Evolutionary conservation across 1,140 invertebrate species (phyloP).

Genomic region (Zaprionus vittiger): DNA sequence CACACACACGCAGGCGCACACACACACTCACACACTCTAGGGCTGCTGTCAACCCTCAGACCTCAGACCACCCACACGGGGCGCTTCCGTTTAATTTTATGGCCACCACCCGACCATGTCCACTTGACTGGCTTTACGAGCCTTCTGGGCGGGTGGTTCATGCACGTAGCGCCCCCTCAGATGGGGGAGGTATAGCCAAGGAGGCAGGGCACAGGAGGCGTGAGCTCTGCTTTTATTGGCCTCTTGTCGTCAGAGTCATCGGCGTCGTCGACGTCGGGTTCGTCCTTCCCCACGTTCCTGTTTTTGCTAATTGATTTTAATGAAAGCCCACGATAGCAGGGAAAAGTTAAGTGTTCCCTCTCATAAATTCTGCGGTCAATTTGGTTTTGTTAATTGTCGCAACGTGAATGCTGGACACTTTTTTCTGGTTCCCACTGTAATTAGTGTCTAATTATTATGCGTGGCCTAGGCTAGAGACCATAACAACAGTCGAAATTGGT

Average conservation of each 20-base stretch:
- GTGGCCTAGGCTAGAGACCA: not conserved
- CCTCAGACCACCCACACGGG: slow-evolving; percentile 17
- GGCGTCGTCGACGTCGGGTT: slow-evolving; percentile 3
- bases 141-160: slow-evolving; percentile 20
- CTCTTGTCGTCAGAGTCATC: slow-evolving; percentile 48
- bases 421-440: slow-evolving; percentile 40
- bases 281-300: slow-evolving; percentile 42
- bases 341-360: slow-evolving; percentile 44
- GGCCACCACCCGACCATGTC: slow-evolving; percentile 65
- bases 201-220: slow-evolving; percentile 48
- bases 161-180: not conserved
- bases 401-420: slow-evolving; percentile 51
- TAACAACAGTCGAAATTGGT: slow-evolving; percentile 16
- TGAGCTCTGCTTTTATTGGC: slow-evolving; percentile 70
- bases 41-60: slow-evolving; percentile 31
- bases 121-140: slow-evolving; percentile 77
- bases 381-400: slow-evolving; percentile 80
- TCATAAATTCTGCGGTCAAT: slow-evolving; percentile 81
- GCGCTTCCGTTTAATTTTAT: slow-evolving; percentile 77
- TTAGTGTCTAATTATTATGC: slow-evolving; percentile 69
- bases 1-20: slow-evolving; percentile 20
- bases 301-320: slow-evolving; percentile 81
- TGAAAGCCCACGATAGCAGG: slow-evolving; percentile 61
- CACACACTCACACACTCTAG: slow-evolving; percentile 14
- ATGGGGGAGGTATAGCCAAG: not conserved